A percentile compares a stretch with the other conserved stretches of the same genome.
Conservation (phyloP, 2,888 invertebrate genomes). For the Microplitis deprimator region DNA sequence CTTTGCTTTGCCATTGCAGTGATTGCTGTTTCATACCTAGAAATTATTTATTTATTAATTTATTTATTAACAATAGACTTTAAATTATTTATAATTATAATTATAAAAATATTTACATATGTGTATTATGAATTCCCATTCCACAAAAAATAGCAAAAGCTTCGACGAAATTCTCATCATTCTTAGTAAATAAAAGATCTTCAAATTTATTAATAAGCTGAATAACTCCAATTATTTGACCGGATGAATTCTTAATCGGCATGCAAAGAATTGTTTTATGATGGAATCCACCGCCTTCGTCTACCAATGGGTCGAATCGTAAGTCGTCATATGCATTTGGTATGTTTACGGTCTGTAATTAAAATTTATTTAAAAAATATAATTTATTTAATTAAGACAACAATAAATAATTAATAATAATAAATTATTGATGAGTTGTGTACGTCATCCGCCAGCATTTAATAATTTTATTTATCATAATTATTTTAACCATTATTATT, state of each 20-base stretch:
- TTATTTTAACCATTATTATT: slow-evolving; percentile 18
- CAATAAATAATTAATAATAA: not conserved
- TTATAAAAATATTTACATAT: slow-evolving; percentile 77
- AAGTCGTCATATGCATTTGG: slow-evolving; percentile 90
- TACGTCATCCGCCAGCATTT: slow-evolving; percentile 33
- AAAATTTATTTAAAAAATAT: slow-evolving; percentile 22
- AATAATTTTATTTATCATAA: slow-evolving; percentile 5
- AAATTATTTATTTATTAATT: slow-evolving; percentile 18
- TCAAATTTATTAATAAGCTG: slow-evolving; percentile 94
- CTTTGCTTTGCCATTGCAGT: slow-evolving; percentile 97
- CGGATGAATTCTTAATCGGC: slow-evolving; percentile 95
- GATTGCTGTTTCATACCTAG: slow-evolving; percentile 91
- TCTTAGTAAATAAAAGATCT: slow-evolving; percentile 90
- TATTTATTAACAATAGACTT: not conserved
- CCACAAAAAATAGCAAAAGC: slow-evolving; percentile 98
- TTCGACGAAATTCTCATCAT: slow-evolving; percentile 97
- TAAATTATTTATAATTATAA: slow-evolving; percentile 18
- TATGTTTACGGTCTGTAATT: slow-evolving; percentile 88
- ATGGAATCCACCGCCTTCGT: slow-evolving; percentile 85
- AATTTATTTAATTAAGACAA: not conserved
- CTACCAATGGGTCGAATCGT: slow-evolving; percentile 90
- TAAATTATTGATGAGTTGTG: slow-evolving; percentile 4
- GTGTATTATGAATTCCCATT: slow-evolving; percentile 97
- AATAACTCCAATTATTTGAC: slow-evolving; percentile 93
- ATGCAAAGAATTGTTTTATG: slow-evolving; percentile 94